Evolutionary conservation across 2,113 vertebrate genomes (phyloP), one percentile per base, ranked within the genome.

Genomic region (Zootoca vivipara): DNA sequence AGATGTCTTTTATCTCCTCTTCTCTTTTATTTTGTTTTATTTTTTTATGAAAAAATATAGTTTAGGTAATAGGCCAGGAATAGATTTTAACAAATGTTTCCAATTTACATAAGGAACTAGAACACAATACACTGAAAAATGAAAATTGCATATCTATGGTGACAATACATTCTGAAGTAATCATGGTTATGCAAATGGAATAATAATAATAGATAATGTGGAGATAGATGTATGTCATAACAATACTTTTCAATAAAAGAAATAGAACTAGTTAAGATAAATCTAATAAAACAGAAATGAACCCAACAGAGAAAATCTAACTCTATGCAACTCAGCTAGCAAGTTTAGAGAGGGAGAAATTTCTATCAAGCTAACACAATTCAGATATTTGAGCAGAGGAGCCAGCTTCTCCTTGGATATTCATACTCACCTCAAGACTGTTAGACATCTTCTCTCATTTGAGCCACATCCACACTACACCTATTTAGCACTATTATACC

Each of bases 261-360:
- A 46, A 69, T 67, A 86, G n/a, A 84, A 82, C 52, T 35, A 84
- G 82, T 73, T 52, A 7, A 46, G 81, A 70, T 72, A 56, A 72
- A 58, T 84, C n/a, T 35, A 73, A 84, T 56, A 73, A 73, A 73
- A 85, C 28, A 85, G 33, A 86, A 69, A 77, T 46, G 62, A 15
- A 62, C 5, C 35, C 3, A 1, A 35, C 10, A 56, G 7, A 62
- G 6, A 65, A 70, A 69, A 33, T 38, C 22, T 56, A 56, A 52
- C 38, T 78, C 64, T 86, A 62, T 86, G 67, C 62, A 69, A 33
- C n/a, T 69, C 20, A 26, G 74, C 3, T 79, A 46, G 42, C 64
- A 69, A 69, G 13, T 75, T 16, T 15, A 26, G 1, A 67, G 35
- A 67, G 42, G 46, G 30, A 28, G 75, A 67, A 10, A 42, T 86